A percentile compares a stretch with the other conserved stretches of the same genome.
phyloP scores from a whole-genome alignment of 2,888 invertebrate genomes.

The Melanotus villosus region DNA sequence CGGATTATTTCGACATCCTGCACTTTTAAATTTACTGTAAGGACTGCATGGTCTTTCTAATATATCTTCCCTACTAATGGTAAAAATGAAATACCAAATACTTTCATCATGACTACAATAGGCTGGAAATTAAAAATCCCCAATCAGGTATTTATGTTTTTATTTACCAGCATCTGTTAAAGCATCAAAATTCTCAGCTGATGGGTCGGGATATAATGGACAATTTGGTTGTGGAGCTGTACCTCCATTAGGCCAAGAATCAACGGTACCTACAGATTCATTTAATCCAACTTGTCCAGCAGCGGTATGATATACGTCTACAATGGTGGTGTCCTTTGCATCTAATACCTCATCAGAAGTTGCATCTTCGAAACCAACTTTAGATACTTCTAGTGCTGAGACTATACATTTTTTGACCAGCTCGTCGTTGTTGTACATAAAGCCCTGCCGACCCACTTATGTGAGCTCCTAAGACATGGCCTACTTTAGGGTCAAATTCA shows the following conservation, averaged over 20 bases:
- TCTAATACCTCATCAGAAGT: background rate
- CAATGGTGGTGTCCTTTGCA: conserved; percentile 4
- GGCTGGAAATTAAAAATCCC: no score
- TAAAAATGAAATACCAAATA: no score
- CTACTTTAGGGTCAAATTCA: no score
- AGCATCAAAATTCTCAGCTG: no score
- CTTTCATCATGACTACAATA: no score
- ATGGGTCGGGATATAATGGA: background rate
- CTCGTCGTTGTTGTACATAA: conserved; percentile 48
- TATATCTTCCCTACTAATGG: no score
- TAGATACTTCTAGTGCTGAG: conserved; percentile 71
- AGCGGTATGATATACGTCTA: conserved; percentile 16
- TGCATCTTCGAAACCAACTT: conserved; percentile 67
- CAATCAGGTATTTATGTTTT: no score
- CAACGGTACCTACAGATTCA: background rate
- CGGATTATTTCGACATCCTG: no score
- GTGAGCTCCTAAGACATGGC: conserved; percentile 4
- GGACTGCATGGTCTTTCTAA: no score
- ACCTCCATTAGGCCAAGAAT: conserved; percentile 22
- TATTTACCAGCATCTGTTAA: no score
- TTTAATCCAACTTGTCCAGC: no score
- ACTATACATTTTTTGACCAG: conserved; percentile 62
- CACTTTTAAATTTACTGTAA: no score
- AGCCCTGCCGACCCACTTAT: conserved; percentile 56
- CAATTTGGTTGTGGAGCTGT: conserved; percentile 5